Base-by-base conservation (phyloP, 2,888 invertebrate genomes). In the Myopa testacea region DNA sequence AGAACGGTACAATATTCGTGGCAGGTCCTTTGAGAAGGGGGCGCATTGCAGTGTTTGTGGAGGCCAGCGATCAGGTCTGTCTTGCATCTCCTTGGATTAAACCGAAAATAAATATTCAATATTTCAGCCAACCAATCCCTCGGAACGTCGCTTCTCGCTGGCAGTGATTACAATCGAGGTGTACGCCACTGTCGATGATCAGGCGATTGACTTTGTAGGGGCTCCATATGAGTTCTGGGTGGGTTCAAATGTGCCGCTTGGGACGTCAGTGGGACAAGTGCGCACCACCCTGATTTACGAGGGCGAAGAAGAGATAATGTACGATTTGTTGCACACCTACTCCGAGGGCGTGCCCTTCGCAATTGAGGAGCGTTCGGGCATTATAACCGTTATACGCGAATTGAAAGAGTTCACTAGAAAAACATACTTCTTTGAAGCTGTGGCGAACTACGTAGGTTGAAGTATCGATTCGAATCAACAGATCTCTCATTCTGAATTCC, bases 311-410 rank as follows among this genome's bases (percentile, higher is more conserved):
- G 91, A 89, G 62, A 87, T 90, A 1, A 92, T 94, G 81, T 96
- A 95, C 85, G 96, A 96, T 88, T 90, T 96, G 4, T 88, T 96
- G 73, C 96, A 96, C 87, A 94, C 95, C 81, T 96, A 96, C 86
- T 93, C 95, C 83, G 96, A 96, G 90, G 96, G 95, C 92, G 96
- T 96, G n/a, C 97, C 97, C 5, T 96, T 97, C 89, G 96, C 95
- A 4, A 95, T 97, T 38, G 96, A 96, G 90, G 96, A 96, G 87
- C 91, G 93, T 79, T 95, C 95, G 3, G 97, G 97, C 5, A 95
- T 95, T 0, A 95, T 97, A 69, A 96, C 95, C 2, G 95, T 97
- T 0, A 94, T 96, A 77, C 93, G 95, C 52, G 93, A 93, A 78
- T 89, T 96, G 63, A 90, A 92, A 0, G 93, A 94, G 82, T 96